Evolutionary conservation across 2,888 invertebrate genomes (phyloP), one percentile per base, ranked within the genome.

Genomic region (Cantharis nigra): DNA sequence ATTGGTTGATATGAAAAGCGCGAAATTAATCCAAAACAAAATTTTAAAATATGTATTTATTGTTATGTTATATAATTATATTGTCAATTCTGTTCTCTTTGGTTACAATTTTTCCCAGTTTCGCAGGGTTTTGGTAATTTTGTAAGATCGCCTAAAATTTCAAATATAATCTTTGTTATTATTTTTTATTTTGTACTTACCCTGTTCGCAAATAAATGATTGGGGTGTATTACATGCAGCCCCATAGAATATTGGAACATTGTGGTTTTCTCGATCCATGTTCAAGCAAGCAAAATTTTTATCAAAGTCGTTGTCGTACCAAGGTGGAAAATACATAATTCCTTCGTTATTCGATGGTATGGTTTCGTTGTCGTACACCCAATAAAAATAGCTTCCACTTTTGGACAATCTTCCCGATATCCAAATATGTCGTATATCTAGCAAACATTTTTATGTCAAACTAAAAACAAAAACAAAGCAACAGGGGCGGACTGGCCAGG

Each of bases 141-240:
- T 30, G 10, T 7, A 49, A 49, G n/a, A 4, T 49, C 49, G 7
- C n/a, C 49, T 49, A n/a, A 49, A 49, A 49, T 49, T 49, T 7
- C 3, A n/a, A 49, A 49, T 49, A 9, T n/a, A n/a, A 7, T 49
- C 7, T n/a, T 16, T 16, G 16, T 16, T 16, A 16, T 16, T 49
- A 33, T 33, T 33, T 28, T 28, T 3, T 10, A 49, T n/a, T 7
- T 49, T 49, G 13, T 49, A 49, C n/a, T 49, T n/a, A 49, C 49
- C 2, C 63, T 63, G 74, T 63, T 33, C 69, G 77, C 91, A 91
- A 26, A 91, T 86, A 1, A 91, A 91, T 72, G 89, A 88, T 80
- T 91, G 91, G 3, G 90, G 87, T 0, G 89, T 90, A 30, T 89
- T 89, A 79, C 91, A 91, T 0, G 90, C 90, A 4, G 90, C 84